Percentiles rank a stretch among this genome's conserved stretches.
Conservation (phyloP, 2,797 vertebrate genomes). For the Sternotherus odoratus region DNA sequence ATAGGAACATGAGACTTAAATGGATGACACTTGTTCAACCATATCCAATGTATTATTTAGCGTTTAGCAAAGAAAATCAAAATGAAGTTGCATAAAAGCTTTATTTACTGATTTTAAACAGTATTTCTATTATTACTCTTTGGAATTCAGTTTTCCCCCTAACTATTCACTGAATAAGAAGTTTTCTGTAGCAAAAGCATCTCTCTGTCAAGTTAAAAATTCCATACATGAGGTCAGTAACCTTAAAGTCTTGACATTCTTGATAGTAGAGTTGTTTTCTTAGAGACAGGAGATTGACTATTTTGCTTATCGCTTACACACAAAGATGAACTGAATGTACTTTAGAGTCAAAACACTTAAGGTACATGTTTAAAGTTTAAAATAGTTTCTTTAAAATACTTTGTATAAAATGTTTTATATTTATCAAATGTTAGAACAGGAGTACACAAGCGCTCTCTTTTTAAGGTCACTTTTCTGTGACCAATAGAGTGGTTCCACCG, state of each 20-base stretch:
- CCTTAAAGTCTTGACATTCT: not conserved
- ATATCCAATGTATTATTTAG: accelerated
- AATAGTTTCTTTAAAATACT: not conserved
- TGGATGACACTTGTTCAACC: accelerated
- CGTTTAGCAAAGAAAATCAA: not conserved
- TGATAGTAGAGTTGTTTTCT: not conserved
- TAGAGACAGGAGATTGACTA: not conserved
- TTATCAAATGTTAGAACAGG: not conserved
- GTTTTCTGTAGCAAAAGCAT: not conserved
- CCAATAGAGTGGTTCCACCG: not conserved
- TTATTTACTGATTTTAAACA: not conserved
- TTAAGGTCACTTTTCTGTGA: not conserved
- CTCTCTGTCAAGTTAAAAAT: not conserved
- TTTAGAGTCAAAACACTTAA: accelerated
- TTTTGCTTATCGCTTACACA: not conserved
- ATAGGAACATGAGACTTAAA: not conserved
- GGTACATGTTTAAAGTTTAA: not conserved
- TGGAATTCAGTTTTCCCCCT: not conserved
- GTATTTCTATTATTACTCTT: not conserved
- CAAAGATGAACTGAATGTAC: accelerated
- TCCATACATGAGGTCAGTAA: not conserved
- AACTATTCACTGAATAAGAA: not conserved
- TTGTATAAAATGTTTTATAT: not conserved
- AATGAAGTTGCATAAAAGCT: not conserved
- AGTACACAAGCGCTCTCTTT: not conserved